Evolutionary conservation across 2,888 invertebrate species (phyloP).

Genomic region (Amphimallon solstitiale): DNA sequence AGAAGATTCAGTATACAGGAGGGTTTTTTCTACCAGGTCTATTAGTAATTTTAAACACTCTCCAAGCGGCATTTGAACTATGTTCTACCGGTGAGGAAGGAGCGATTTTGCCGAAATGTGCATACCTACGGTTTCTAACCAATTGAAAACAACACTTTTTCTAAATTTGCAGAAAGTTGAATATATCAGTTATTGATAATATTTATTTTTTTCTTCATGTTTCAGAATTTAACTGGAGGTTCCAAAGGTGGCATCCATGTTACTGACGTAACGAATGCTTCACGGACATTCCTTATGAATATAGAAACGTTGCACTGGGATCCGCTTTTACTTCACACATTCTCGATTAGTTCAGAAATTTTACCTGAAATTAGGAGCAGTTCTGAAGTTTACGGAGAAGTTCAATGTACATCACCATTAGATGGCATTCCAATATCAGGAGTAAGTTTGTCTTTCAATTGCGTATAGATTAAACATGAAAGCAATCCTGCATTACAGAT

Average conservation of each 20-base stretch:
- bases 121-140: too few species aligned
- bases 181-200: too few species aligned
- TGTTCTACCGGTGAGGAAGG: too few species aligned
- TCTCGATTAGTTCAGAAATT: conserved; percentile 83
- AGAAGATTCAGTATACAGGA: too few species aligned
- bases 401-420: conserved; percentile 73
- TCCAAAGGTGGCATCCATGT: conserved; percentile 75
- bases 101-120: too few species aligned
- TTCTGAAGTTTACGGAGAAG: conserved; percentile 89
- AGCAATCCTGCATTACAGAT: conserved; percentile 67
- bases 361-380: conserved; percentile 91
- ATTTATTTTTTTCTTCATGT: not conserved
- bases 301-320: conserved; percentile 89
- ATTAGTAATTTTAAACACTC: too few species aligned
- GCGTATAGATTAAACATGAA: not conserved
- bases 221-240: conserved; percentile 77
- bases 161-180: too few species aligned
- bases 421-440: conserved; percentile 87
- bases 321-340: conserved; percentile 83
- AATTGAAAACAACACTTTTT: too few species aligned
- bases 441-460: conserved; percentile 66
- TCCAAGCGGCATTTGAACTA: too few species aligned
- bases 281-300: conserved; percentile 96
- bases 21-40: too few species aligned
- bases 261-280: conserved; percentile 98